These are phyloP conservation scores for Centruroides vittatus DNA, from an alignment of 1,140 invertebrate species.

Conservation along the genomic window DNA sequence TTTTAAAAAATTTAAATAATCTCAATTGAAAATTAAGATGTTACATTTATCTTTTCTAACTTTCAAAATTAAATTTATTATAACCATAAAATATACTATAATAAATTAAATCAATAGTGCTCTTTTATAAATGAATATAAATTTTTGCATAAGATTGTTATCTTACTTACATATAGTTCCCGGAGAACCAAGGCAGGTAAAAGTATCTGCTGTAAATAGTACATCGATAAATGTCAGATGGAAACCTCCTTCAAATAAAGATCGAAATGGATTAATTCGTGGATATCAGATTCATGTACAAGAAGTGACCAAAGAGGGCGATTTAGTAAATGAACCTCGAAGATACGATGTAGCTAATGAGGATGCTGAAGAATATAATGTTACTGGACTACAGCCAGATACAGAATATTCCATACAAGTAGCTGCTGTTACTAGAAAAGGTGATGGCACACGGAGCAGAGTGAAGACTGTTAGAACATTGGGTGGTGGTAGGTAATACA, in stretches of 20 bases:
- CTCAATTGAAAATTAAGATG: too few relatives aligned
- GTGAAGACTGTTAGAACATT: constrained; percentile 72
- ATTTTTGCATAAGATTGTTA: neutral
- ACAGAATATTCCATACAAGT: constrained; percentile 68
- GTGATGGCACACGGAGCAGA: constrained; percentile 75
- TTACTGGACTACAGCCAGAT: constrained; percentile 82
- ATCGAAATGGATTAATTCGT: constrained; percentile 85
- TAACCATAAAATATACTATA: too few relatives aligned
- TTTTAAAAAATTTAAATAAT: too few relatives aligned
- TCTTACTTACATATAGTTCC: constrained; percentile 50
- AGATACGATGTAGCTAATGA: constrained; percentile 66
- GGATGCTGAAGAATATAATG: constrained; percentile 58
- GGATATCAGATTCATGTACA: constrained; percentile 93
- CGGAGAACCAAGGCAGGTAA: constrained; percentile 83
- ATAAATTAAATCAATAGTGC: too few relatives aligned
- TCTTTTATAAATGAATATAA: too few relatives aligned
- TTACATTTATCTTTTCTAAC: too few relatives aligned
- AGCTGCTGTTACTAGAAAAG: constrained; percentile 82
- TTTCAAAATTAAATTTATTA: too few relatives aligned
- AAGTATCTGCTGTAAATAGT: constrained; percentile 72
- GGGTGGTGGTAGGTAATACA: constrained; percentile 44
- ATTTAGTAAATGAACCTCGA: constrained; percentile 22
- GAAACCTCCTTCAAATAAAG: constrained; percentile 75
- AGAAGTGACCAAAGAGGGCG: constrained; percentile 54
- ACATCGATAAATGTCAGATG: constrained; percentile 82